Evolutionary conservation across 2,113 vertebrate genomes (phyloP), one percentile per base, ranked within the genome.

Genomic region (Hiodon alosoides): DNA sequence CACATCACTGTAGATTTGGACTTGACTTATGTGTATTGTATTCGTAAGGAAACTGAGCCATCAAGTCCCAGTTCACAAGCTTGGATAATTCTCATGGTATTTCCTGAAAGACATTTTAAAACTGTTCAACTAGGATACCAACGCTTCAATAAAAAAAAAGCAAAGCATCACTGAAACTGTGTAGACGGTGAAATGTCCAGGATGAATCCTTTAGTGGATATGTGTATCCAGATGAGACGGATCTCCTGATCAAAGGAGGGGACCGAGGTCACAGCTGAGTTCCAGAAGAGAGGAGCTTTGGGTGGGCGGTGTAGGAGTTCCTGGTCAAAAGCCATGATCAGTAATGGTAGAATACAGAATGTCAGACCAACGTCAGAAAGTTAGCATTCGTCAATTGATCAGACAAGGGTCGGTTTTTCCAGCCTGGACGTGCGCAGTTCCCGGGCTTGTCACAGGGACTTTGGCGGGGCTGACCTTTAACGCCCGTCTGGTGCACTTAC

Each of bases 381-480:
- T 31, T 31, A 31, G 31, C 47, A 7, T 46, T 50, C 11, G 66
- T 50, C 5, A 13, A 7, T 4, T n/a, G 48, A 68, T 50, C 66
- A 68, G 52, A 68, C 66, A 68, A 50, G 6, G 66, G 66, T 6
- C 13, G 3, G 0, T n/a, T 52, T 68, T 47, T 52, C 31, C 31
- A 31, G 31, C 31, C 31, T 2, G 31, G 50, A 52, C 50, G 52
- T n/a, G 66, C 66, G 48, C 66, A 50, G 50, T 50, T n/a, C 5
- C 66, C 48, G 31, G 31, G 31, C 31, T 31, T 31, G 31, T 31
- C 31, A 2, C 31, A 2, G 48, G 5, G 48, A 67, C 47, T 14
- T 7, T 6, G 14, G 11, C 5, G 2, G 3, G 48, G 53, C 46
- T 76, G 74, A 81, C 79, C 82, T 78, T 51, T 72, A 58, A 76